A percentile compares a stretch with the other conserved stretches of the same genome.
Evolutionary conservation across 2,888 invertebrate species (phyloP).

Genomic region (Drosophila borborema): DNA sequence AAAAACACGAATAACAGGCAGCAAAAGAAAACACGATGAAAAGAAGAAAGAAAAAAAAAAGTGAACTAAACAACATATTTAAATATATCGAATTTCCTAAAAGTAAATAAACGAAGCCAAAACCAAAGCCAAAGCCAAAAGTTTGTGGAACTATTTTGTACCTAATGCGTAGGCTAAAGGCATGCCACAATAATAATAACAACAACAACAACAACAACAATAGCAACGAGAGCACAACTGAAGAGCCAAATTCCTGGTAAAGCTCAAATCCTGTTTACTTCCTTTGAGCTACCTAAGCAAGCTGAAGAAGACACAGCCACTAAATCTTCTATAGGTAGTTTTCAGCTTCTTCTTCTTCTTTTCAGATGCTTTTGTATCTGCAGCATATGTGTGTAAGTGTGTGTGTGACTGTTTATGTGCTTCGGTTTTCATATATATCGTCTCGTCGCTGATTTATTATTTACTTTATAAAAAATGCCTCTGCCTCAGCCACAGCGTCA

Average conservation of each 20-base stretch:
- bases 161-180: constrained; percentile 44
- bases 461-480: constrained; percentile 71
- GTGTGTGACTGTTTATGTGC: constrained; percentile 46
- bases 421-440: constrained; percentile 71
- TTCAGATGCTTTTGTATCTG: constrained; percentile 39
- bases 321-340: constrained; percentile 70
- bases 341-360: background rate
- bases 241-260: constrained; percentile 69
- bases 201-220: constrained; percentile 23
- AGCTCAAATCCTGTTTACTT: constrained; percentile 78
- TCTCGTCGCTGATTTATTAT: constrained; percentile 73
- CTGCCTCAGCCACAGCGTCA: constrained; percentile 8
- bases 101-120: constrained; percentile 52
- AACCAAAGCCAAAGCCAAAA: constrained; percentile 14
- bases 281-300: constrained; percentile 76
- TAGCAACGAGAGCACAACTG: constrained; percentile 20
- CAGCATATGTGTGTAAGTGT: constrained; percentile 14
- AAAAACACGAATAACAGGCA: constrained; percentile 27
- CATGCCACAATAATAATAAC: constrained; percentile 17
- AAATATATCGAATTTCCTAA: constrained; percentile 72
- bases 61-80: constrained; percentile 55
- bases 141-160: constrained; percentile 45
- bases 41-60: constrained; percentile 13
- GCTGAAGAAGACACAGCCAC: constrained; percentile 67
- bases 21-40: constrained; percentile 16